Percentiles rank a stretch among this genome's conserved stretches.
phyloP scores from a whole-genome alignment of 2,888 invertebrate genomes.

The Dicranocentrus wangi region DNA sequence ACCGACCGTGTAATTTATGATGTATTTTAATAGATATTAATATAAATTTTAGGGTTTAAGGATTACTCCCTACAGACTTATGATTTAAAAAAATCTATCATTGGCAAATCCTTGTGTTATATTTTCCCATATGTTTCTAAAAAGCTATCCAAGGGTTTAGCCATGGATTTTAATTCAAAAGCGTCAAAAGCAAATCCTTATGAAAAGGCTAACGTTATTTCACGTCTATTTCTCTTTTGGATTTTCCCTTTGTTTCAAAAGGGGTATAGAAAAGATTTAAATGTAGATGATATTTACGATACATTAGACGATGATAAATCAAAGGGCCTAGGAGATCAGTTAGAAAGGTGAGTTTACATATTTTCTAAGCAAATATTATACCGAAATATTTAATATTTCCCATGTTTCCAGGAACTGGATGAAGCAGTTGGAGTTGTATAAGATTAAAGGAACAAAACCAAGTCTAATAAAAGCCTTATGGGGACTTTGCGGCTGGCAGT shows the following conservation, averaged over 20 bases:
- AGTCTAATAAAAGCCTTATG: slow-evolving; percentile 48
- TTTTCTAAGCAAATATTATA: neutral
- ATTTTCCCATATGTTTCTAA: too few relatives aligned
- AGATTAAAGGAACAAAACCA: slow-evolving; percentile 40
- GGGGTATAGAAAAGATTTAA: slow-evolving; percentile 82
- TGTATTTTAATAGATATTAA: too few relatives aligned
- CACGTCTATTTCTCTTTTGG: slow-evolving; percentile 83
- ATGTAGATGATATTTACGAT: slow-evolving; percentile 83
- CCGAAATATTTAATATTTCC: neutral
- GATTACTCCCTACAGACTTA: too few relatives aligned
- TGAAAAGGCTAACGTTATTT: slow-evolving; percentile 78
- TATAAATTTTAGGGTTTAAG: too few relatives aligned
- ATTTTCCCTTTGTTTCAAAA: slow-evolving; percentile 84
- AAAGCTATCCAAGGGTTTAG: too few relatives aligned
- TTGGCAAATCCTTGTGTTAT: too few relatives aligned
- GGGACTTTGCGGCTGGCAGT: slow-evolving; percentile 47
- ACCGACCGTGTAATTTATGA: too few relatives aligned
- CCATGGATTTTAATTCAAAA: slow-evolving; percentile 74
- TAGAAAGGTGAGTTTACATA: slow-evolving; percentile 79
- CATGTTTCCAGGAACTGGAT: slow-evolving; percentile 46
- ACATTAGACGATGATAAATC: slow-evolving; percentile 83
- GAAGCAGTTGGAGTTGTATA: slow-evolving; percentile 34
- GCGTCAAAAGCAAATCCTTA: slow-evolving; percentile 79
- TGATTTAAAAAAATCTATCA: too few relatives aligned
- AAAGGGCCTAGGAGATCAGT: slow-evolving; percentile 79